Conservation (phyloP, 2,797 vertebrate genomes). For the Holocentrus rufus region DNA sequence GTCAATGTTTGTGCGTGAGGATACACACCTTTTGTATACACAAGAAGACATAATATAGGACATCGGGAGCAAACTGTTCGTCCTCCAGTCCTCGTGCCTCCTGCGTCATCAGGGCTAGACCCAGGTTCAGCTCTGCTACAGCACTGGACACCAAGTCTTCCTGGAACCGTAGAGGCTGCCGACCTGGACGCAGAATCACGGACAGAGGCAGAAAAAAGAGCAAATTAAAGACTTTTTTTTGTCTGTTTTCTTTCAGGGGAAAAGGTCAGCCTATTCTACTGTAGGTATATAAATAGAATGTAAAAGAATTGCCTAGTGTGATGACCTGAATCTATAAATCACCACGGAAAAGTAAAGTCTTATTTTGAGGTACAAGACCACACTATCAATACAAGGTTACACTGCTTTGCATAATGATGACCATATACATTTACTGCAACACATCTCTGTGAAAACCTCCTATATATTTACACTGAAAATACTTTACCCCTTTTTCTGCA, state of each 20-base stretch:
- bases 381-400: conserved; percentile 8
- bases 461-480: too few species aligned
- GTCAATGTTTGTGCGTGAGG: neutral
- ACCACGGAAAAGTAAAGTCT: too few species aligned
- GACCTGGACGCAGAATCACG: conserved; percentile 79
- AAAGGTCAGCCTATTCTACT: too few species aligned
- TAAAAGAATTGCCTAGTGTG: too few species aligned
- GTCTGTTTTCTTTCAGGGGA: too few species aligned
- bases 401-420: neutral
- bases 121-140: conserved; percentile 95
- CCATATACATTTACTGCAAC: too few species aligned
- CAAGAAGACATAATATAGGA: conserved; percentile 97
- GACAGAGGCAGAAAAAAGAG: neutral
- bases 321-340: too few species aligned
- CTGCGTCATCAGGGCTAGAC: conserved; percentile 94
- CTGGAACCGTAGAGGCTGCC: conserved; percentile 95
- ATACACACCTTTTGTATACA: conserved; percentile 95
- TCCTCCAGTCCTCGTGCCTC: conserved; percentile 92
- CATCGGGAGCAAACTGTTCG: conserved; percentile 91
- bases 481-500: too few species aligned
- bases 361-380: too few species aligned
- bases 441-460: too few species aligned
- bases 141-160: conserved; percentile 98
- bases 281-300: too few species aligned
- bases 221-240: neutral